A percentile compares a stretch with the other conserved stretches of the same genome.
phyloP scores from a whole-genome alignment of 1,140 invertebrate genomes.

The Apolygus lucorum region DNA sequence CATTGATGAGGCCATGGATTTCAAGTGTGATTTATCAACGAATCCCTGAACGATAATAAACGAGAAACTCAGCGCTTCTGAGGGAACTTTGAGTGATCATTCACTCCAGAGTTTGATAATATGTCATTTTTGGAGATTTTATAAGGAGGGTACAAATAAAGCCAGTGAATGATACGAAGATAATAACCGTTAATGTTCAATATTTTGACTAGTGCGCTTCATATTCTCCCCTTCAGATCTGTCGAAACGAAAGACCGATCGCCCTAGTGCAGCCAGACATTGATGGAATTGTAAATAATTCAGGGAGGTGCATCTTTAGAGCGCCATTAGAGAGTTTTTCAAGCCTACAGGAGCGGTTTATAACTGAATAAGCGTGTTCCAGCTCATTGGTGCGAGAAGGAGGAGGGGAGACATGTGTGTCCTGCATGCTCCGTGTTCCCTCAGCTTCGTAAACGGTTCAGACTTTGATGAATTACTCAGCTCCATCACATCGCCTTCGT shows the following conservation, averaged over 20 bases:
- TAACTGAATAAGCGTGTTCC: slow-evolving; percentile 9
- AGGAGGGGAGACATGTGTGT: slow-evolving; percentile 7
- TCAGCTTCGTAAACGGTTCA: background rate
- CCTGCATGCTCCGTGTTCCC: background rate
- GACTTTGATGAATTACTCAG: slow-evolving; percentile 13
- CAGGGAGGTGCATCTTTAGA: background rate
- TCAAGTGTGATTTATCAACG: too few relatives aligned
- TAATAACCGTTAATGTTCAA: background rate
- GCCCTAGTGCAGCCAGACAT: background rate
- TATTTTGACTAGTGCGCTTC: background rate
- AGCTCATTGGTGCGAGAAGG: background rate
- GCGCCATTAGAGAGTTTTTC: slow-evolving; percentile 11
- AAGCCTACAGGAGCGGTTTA: slow-evolving; percentile 11
- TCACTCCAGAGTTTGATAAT: too few relatives aligned
- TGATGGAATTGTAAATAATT: slow-evolving; percentile 12
- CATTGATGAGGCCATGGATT: too few relatives aligned
- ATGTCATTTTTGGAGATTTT: too few relatives aligned
- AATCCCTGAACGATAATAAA: too few relatives aligned
- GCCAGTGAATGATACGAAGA: too few relatives aligned
- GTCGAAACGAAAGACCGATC: background rate
- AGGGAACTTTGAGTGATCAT: too few relatives aligned
- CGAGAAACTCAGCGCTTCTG: too few relatives aligned
- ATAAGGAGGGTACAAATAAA: too few relatives aligned
- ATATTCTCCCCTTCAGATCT: background rate
- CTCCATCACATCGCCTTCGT: background rate